Percentiles rank a stretch among this genome's conserved stretches.
phyloP scores from a whole-genome alignment of 2,888 invertebrate species.

The Aproaerema taeniolella region DNA sequence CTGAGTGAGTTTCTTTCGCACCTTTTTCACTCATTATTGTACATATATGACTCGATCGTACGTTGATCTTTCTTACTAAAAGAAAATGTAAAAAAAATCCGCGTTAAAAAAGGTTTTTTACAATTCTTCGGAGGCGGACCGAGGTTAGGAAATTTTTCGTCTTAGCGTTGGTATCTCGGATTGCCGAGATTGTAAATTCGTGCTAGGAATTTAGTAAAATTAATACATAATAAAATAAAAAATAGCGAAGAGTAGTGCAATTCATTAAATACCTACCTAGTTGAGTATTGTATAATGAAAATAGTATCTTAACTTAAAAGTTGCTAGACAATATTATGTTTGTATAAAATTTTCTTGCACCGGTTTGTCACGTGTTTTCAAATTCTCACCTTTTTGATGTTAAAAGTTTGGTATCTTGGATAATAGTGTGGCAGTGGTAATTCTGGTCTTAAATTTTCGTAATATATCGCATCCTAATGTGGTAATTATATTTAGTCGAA shows the following conservation, averaged over 20 bases:
- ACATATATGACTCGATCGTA: conserved; percentile 42
- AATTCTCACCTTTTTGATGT: conserved; percentile 23
- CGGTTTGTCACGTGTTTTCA: conserved; percentile 30
- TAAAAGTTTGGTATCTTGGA: too few relatives aligned
- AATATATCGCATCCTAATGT: too few relatives aligned
- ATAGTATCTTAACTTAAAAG: conserved; percentile 63
- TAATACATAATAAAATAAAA: conserved; percentile 41
- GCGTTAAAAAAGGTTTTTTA: conserved; percentile 54
- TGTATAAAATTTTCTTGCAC: conserved; percentile 56
- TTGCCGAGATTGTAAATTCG: conserved; percentile 42
- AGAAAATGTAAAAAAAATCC: conserved; percentile 47
- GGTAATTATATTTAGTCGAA: too few relatives aligned
- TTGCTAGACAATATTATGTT: conserved; percentile 70
- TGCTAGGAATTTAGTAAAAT: conserved; percentile 66
- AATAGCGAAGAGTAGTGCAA: conserved; percentile 70
- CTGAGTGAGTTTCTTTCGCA: conserved; percentile 57
- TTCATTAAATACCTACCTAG: conserved; percentile 66
- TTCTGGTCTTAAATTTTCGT: too few relatives aligned
- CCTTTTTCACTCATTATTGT: conserved; percentile 62
- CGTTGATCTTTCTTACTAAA: conserved; percentile 45
- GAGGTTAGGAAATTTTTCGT: conserved; percentile 48
- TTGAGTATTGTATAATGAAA: conserved; percentile 58
- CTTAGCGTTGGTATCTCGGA: conserved; percentile 33
- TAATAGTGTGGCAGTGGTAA: too few relatives aligned
- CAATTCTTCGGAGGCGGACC: conserved; percentile 53